Evolutionary conservation across 2,113 vertebrate genomes (phyloP), one percentile per base, ranked within the genome.

Genomic region (Asarcornis scutulata): DNA sequence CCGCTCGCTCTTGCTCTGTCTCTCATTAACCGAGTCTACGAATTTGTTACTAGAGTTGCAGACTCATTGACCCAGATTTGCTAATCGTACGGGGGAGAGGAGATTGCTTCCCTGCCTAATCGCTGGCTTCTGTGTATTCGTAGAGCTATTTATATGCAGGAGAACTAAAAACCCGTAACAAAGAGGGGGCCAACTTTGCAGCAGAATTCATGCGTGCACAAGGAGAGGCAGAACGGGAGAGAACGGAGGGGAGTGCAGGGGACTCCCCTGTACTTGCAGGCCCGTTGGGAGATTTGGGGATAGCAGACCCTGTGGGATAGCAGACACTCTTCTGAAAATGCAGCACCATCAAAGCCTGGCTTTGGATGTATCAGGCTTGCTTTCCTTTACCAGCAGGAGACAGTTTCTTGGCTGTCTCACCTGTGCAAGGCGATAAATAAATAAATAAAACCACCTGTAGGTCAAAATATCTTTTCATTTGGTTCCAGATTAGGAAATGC

Each of bases 1-100:
- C 82, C 0, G 6, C 67, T 75, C 13, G 1, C 46, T 84, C 83
- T 66, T 2, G 0, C 82, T 95, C 93, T 83, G 44, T 36, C 75
- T 91, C 78, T 91, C 82, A 93, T 96, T 96, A 95, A 91, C 91
- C 42, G 84, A 73, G 67, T 85, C 91, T 20, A 82, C 86, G 92
- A 94, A 95, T 88, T 68, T 91, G 69, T 90, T 94, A 88, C 93
- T 92, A 58, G 46, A 95, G 17, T 93, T 92, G 95, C 88, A 97
- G 92, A 94, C 90, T 92, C 87, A 83, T 95, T 96, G 93, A 95
- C 85, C 93, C 88, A 94, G 94, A 93, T 93, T 95, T 2, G 0
- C 82, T 50, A 77, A 95, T 94, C 93, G 89, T 85, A 46, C 13
- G 18, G 81, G 80, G 58, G 87, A 88, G 88, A 94, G 91, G 83